Evolutionary conservation across 2,113 vertebrate genomes (phyloP), one percentile per base, ranked within the genome.

Genomic region (Muntiacus muntjak): DNA sequence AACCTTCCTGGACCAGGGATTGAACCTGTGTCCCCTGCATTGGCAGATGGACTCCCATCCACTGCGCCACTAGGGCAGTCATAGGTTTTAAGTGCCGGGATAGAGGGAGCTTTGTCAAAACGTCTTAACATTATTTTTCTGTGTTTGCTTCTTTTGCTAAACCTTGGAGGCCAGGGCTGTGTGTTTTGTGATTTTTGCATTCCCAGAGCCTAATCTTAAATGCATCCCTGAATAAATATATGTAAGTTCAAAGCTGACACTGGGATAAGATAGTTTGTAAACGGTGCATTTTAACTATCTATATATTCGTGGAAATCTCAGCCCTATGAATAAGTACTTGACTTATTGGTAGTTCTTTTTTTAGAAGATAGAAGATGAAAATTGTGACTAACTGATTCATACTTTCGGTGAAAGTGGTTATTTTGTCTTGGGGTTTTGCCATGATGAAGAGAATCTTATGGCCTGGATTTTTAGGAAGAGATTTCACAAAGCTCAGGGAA

Each of bases 281-380:
- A 55, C 9, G 36, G 16, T 60, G 1, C 33, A 3, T 81, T 90
- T 96, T 64, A 86, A 16, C 36, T 60, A n/a, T 82, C 36, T 67
- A 8, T 93, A 2, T 64, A 58, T 96, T 54, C 64, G 19, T 95
- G 67, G 82, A 89, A 83, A 47, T 89, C 40, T n/a, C n/a, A 93
- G 1, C 67, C 64, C 3, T 89, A 23, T 96, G 26, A 89, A 60
- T 85, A 43, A 84, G 57, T 55, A 33, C 30, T 87, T 67, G 26
- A 55, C 94, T 94, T 88, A 50, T 10, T 89, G 19, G 25, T 54
- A 47, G 85, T 95, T 97, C 87, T 74, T 43, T 58, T 96, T 92
- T 97, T 47, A 54, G 89, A 98, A 90, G 43, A 8, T 84, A 67
- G 79, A 93, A 87, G 55, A 64, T 94, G 23, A 54, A 83, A 94